Conservation (phyloP, 64 coral and sea anemone species). For the Montipora capricornis region DNA sequence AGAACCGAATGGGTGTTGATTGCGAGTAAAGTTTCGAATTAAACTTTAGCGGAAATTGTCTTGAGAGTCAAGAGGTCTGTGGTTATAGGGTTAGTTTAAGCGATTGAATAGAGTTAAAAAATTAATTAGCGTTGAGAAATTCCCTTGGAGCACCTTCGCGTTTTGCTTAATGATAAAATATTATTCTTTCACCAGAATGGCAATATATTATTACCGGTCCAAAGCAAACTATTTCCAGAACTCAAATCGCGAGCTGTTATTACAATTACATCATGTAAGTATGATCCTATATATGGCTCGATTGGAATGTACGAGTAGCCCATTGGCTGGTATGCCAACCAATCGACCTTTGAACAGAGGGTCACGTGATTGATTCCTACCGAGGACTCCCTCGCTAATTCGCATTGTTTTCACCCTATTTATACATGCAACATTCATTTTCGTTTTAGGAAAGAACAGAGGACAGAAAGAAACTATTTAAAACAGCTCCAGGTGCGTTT, state of each 20-base stretch:
- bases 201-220: conserved; percentile 78
- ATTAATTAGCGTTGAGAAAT: no score
- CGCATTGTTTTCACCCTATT: neutral
- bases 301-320: neutral
- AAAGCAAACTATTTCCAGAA: conserved; percentile 66
- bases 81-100: no score
- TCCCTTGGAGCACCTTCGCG: no score
- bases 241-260: conserved; percentile 68
- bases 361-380: neutral
- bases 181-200: conserved; percentile 52
- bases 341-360: neutral
- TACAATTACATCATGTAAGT: conserved; percentile 85
- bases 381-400: neutral
- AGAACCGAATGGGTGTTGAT: no score
- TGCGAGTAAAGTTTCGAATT: no score
- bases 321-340: neutral
- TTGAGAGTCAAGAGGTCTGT: no score
- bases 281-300: neutral
- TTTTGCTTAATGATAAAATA: neutral
- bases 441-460: conserved; percentile 36
- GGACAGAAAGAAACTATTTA: conserved; percentile 48
- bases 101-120: no score
- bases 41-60: no score
- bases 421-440: neutral
- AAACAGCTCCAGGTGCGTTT: conserved; percentile 21